Conservation (phyloP, 2,797 vertebrate genomes). For the Leuciscus waleckii region DNA sequence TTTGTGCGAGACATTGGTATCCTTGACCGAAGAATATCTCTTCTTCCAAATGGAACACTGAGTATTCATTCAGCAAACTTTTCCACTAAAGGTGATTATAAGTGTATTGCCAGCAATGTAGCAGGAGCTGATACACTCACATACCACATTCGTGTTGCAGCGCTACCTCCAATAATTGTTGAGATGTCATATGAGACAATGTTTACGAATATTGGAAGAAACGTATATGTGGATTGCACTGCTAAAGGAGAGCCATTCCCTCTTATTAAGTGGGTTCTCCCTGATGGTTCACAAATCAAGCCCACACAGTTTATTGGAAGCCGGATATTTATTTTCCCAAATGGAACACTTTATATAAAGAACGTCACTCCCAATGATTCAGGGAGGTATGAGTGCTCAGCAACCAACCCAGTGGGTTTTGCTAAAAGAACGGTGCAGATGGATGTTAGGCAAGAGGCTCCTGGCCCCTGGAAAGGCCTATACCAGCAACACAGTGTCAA, state of each 20-base stretch:
- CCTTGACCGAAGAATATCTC: constrained; percentile 61
- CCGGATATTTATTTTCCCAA: constrained; percentile 81
- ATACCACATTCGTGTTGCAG: constrained; percentile 78
- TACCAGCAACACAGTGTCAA: constrained; percentile 75
- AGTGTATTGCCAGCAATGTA: constrained; percentile 84
- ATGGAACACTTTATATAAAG: constrained; percentile 80
- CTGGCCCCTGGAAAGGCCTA: constrained; percentile 57
- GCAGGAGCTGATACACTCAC: constrained; percentile 83
- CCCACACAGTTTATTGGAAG: constrained; percentile 79
- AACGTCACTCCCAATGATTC: constrained; percentile 70
- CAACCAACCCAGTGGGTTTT: constrained; percentile 76
- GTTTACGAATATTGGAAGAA: constrained; percentile 71
- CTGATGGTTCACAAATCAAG: constrained; percentile 74
- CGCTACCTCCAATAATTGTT: constrained; percentile 78
- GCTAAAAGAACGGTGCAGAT: constrained; percentile 75
- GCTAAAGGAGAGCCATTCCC: constrained; percentile 78
- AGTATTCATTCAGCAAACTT: constrained; percentile 76
- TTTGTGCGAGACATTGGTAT: constrained; percentile 73
- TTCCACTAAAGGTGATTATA: constrained; percentile 82
- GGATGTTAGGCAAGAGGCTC: constrained; percentile 69
- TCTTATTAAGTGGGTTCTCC: constrained; percentile 78
- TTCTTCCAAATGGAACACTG: constrained; percentile 80
- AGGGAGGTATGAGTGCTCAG: constrained; percentile 81
- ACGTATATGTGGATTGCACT: constrained; percentile 79
- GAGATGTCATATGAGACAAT: constrained; percentile 72